Base-by-base conservation (phyloP, 2,888 invertebrate species). In the Epicampocera succincta region DNA sequence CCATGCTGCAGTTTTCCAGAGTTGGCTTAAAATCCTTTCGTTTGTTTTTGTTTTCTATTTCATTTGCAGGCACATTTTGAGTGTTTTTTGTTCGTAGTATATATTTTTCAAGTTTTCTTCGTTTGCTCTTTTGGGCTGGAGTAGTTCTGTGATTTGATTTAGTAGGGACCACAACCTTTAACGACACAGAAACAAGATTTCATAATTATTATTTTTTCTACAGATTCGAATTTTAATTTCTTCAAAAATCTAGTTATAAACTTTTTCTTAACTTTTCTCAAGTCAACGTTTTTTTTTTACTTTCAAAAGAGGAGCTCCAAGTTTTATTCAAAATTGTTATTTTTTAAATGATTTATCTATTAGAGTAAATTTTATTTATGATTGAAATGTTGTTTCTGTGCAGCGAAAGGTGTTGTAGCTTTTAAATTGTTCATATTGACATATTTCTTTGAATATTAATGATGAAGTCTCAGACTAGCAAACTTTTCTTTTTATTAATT, bases 111-210 rank as follows among this genome's bases (percentile, higher is more conserved):
- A 40, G 42, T 63, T n/a, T n/a, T 19, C 19, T 72, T 29, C 42
- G 15, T 69, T 72, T 56, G 58, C 40, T 61, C 25, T 40, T 63
- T 1, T 33, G 33, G 69, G 44, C 25, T 50, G 48, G 29, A 44
- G 73, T 61, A 33, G 73, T 61, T 33, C 13, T 3, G 48, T 12
- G 71, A 66, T 83, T 79, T 42, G 69, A 84, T 84, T 86, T 86
- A 86, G 85, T 87, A 84, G 80, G 85, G 87, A 87, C 87, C 91
- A 92, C 92, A 92, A 93, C 93, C 93, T 93, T 93, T 91, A 90
- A 91, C 91, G 90, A 93, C 92, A 93, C 92, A 92, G 91, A 91
- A 91, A 91, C 91, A 92, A 91, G 88, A 91, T 91, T 91, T 90
- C 91, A 88, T 91, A 90, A 91, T 90, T 89, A 87, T 86, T 85